Percentiles rank a stretch among this genome's conserved stretches.
phyloP scores from a whole-genome alignment of 2,113 vertebrate species.

The Gallinago jamesoni region DNA sequence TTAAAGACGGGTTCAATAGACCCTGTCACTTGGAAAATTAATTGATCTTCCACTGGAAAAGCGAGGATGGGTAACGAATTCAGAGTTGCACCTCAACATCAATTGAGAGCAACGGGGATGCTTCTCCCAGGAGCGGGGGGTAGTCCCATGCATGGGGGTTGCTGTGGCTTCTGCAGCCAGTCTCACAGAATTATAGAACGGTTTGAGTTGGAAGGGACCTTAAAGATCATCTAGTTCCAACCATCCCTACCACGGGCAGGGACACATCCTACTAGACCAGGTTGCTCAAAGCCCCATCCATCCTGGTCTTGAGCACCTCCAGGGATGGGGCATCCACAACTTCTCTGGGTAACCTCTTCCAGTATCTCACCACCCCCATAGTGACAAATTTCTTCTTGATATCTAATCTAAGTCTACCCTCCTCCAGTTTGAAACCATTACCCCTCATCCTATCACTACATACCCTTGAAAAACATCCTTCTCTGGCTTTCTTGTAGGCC shows the following conservation, averaged over 20 bases:
- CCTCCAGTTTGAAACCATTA: background rate
- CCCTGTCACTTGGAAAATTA: constrained; percentile 15
- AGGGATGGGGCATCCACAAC: background rate
- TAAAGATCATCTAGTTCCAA: background rate
- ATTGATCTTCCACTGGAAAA: background rate
- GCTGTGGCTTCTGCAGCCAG: background rate
- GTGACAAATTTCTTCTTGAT: background rate
- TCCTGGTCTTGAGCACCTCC: background rate
- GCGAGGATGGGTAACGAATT: background rate
- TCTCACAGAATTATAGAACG: background rate
- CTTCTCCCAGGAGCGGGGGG: background rate
- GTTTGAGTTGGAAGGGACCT: background rate
- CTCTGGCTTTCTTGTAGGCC: background rate
- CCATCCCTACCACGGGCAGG: background rate
- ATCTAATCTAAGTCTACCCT: background rate
- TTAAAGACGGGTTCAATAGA: background rate
- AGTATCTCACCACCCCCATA: background rate
- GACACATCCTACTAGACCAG: background rate
- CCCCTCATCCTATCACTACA: background rate
- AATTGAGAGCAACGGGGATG: fast-evolving
- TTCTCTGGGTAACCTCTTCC: background rate
- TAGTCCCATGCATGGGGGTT: fast-evolving
- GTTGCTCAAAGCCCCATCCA: background rate
- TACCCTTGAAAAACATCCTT: background rate
- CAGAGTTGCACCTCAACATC: background rate